Conservation (phyloP, 2,888 invertebrate genomes). For the Amphipyra berbera region DNA sequence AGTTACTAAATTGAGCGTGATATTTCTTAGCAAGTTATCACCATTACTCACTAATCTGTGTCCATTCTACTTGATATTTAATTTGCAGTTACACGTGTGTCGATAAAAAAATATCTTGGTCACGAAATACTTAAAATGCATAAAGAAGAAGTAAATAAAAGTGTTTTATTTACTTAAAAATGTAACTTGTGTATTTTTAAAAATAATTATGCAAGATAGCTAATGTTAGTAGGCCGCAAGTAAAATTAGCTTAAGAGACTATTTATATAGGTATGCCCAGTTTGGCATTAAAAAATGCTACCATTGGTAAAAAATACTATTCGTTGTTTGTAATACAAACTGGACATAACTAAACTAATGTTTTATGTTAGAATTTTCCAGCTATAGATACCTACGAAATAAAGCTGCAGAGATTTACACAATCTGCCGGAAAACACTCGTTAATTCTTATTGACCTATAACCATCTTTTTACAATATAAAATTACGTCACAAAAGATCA, state of each 20-base stretch:
- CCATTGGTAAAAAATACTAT: too few relatives aligned
- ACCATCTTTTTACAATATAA: conserved; percentile 8
- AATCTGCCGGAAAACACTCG: conserved; percentile 8
- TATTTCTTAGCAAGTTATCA: too few relatives aligned
- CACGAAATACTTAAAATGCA: conserved; percentile 8
- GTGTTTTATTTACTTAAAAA: neutral
- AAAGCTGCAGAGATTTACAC: too few relatives aligned
- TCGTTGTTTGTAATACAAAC: too few relatives aligned
- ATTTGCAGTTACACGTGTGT: conserved; percentile 10
- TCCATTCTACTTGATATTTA: neutral
- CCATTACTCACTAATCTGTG: too few relatives aligned
- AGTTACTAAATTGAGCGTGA: neutral
- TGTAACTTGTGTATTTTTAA: too few relatives aligned
- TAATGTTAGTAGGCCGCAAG: neutral
- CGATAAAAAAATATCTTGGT: conserved; percentile 12
- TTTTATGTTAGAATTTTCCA: too few relatives aligned
- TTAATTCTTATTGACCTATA: neutral
- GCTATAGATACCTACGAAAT: too few relatives aligned
- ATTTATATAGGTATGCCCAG: too few relatives aligned
- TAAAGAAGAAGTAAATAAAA: neutral
- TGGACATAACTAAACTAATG: too few relatives aligned
- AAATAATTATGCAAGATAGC: neutral
- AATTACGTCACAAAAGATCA: neutral
- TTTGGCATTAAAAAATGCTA: too few relatives aligned
- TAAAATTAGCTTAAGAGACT: too few relatives aligned